Evolutionary conservation across 2,797 vertebrate species (phyloP), one percentile per base, ranked within the genome.

Genomic region (Ateles fusciceps): DNA sequence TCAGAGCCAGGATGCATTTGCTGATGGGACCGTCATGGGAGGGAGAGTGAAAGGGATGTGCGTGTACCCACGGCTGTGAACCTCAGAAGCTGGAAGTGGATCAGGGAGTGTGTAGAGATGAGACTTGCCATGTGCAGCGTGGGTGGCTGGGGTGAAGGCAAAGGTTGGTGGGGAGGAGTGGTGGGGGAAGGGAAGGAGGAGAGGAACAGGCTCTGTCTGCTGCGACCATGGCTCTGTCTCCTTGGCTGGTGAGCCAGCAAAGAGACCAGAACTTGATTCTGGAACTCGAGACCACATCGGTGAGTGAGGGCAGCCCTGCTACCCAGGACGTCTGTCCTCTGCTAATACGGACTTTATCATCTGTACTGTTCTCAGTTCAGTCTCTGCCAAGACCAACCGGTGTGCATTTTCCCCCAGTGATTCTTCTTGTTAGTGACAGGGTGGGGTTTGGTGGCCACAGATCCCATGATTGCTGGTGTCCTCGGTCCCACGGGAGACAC

Each of bases 41-140:
- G n/a, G 11, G 24, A 13, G 59, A 57, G 12, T 0, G 21, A 14
- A 10, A 28, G 78, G n/a, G 46, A 28, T 2, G 14, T 24, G 2
- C 30, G 4, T 5, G 89, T 6, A 5, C 15, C 22, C 68, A 1
- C 0, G 3, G 52, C 64, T 42, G 3, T 13, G 48, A 21, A 13
- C 10, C 1, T 21, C 6, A 9, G 50, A 52, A 39, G 76, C 4
- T 71, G n/a, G 71, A 24, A 24, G 46, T 12, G 21, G 96, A 64
- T 4, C 4, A 46, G 2, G 55, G 19, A 10, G 6, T 0, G 15
- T 52, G 13, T 72, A 42, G 78, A 44, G 80, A 33, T 2, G 48
- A 79, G 92, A 26, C 17, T 22, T n/a, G 5, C 42, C 0, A 12
- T 7, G 87, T 42, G 7, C 36, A 28, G 4, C 1, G 5, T 28